These are phyloP conservation scores for Thamnophis sirtalis DNA, from an alignment of 2,113 vertebrate species.

Conservation along the genomic window DNA sequence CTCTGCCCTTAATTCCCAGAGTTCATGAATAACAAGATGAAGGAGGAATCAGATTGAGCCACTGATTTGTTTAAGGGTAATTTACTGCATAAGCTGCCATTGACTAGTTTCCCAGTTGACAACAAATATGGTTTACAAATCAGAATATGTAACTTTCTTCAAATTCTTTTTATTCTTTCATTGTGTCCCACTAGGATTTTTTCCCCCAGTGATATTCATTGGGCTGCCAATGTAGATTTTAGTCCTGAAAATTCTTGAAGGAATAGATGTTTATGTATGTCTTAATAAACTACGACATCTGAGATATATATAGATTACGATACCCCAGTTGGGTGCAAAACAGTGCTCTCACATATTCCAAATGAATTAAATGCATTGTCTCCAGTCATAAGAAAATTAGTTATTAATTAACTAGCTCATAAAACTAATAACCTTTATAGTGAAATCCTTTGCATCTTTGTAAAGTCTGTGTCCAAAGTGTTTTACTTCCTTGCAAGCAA, in stretches of 20 bases:
- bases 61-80: background rate
- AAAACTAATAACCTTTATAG: background rate
- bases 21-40: background rate
- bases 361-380: background rate
- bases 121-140: background rate
- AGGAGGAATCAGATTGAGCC: background rate
- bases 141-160: background rate
- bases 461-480: background rate
- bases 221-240: background rate
- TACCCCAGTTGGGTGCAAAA: background rate
- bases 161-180: background rate
- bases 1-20: background rate
- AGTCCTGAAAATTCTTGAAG: background rate
- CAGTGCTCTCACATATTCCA: background rate
- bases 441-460: background rate
- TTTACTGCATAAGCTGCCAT: background rate
- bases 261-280: background rate
- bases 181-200: background rate
- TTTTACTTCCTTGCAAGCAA: background rate
- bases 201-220: constrained; percentile 13
- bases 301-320: background rate
- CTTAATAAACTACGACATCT: background rate
- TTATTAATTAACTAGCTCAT: background rate
- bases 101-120: background rate
- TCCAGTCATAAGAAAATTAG: background rate